Percentiles rank a stretch among this genome's conserved stretches.
Evolutionary conservation across 2,797 vertebrate species (phyloP).

Genomic region (Parauchenoglanis punctatus): DNA sequence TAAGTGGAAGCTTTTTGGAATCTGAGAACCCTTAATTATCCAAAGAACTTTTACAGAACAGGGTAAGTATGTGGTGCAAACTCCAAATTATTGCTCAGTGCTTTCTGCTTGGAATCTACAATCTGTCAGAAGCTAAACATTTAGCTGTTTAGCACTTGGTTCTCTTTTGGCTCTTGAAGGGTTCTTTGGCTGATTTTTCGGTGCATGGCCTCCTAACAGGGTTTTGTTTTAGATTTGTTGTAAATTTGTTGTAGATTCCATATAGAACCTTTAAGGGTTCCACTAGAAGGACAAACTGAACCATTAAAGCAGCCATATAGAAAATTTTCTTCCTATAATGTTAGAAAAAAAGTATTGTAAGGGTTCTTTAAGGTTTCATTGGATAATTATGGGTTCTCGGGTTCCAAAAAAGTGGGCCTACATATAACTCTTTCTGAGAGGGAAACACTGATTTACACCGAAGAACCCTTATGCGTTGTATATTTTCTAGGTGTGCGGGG

Average conservation of each 20-base stretch:
- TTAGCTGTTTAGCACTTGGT: neutral
- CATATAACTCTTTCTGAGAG: neutral
- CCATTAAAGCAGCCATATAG: neutral
- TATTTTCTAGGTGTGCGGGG: neutral
- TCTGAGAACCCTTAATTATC: neutral
- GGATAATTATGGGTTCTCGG: neutral
- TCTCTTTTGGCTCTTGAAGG: neutral
- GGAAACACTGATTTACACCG: neutral
- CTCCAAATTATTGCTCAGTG: neutral
- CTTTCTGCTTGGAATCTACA: neutral
- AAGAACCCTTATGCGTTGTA: neutral
- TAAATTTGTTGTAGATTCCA: neutral
- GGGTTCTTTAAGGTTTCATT: neutral
- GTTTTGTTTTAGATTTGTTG: neutral
- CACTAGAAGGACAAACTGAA: neutral
- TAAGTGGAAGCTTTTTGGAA: neutral
- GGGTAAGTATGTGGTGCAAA: neutral
- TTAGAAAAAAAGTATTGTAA: neutral
- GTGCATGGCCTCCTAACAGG: neutral
- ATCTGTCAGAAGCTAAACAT: neutral
- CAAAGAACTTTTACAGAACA: neutral
- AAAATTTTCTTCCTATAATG: neutral
- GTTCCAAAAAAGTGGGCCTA: neutral
- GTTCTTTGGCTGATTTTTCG: neutral
- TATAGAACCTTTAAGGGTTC: neutral